Evolutionary conservation across 2,797 vertebrate genomes (phyloP).

Genomic region (Aphelocoma californica): DNA sequence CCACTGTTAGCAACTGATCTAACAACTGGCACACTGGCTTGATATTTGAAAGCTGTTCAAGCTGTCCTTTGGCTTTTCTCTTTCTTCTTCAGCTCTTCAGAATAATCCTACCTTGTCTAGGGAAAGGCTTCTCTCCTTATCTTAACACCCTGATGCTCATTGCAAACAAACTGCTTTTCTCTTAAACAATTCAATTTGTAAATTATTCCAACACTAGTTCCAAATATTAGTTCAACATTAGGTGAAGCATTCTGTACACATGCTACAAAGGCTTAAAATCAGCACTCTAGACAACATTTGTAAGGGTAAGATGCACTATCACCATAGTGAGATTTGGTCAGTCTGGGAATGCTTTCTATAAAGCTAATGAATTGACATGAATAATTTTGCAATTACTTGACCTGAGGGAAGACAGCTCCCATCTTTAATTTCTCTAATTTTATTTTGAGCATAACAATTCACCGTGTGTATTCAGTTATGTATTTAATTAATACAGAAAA

Average conservation of each 20-base stretch:
- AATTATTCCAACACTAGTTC: neutral
- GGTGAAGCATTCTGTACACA: neutral
- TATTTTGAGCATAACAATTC: neutral
- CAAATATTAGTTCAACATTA: neutral
- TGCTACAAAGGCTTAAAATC: neutral
- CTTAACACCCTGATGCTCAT: neutral
- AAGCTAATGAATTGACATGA: neutral
- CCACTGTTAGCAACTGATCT: neutral
- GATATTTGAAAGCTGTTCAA: slow-evolving; percentile 16
- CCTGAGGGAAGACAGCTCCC: neutral
- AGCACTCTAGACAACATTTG: neutral
- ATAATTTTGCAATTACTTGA: slow-evolving; percentile 18
- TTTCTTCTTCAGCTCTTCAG: neutral
- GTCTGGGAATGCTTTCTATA: slow-evolving; percentile 29
- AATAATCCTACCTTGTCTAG: neutral
- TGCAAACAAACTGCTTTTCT: neutral
- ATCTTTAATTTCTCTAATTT: slow-evolving; percentile 8
- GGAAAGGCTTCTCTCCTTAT: neutral
- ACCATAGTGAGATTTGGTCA: slow-evolving; percentile 13
- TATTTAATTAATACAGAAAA: neutral
- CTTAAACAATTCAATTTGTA: neutral
- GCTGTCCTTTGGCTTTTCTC: neutral
- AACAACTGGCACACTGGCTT: neutral
- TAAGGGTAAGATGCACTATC: neutral
- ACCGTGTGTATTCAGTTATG: neutral